phyloP scores from a whole-genome alignment of 2,113 vertebrate species.

The Oceanodroma tethys region DNA sequence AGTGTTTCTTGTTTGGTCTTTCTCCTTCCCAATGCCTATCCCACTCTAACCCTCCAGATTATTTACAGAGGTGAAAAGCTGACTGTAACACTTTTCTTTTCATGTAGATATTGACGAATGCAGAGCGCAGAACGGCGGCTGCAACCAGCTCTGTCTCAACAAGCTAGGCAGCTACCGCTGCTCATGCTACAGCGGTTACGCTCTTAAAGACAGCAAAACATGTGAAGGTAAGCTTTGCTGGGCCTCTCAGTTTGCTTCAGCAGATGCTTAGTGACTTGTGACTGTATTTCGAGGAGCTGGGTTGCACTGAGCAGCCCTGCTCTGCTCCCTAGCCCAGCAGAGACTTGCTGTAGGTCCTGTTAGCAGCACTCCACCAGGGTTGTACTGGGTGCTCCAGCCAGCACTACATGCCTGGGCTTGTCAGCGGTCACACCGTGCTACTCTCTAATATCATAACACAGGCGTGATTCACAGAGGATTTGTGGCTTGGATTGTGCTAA shows the following conservation, averaged over 20 bases:
- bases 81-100: not conserved
- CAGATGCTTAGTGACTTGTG: not conserved
- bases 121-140: constrained; percentile 77
- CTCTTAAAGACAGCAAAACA: constrained; percentile 69
- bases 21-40: not conserved
- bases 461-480: constrained; percentile 25
- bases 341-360: not conserved
- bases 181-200: constrained; percentile 84
- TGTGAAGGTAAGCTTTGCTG: constrained; percentile 81
- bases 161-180: constrained; percentile 88
- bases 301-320: not conserved
- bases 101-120: constrained; percentile 91
- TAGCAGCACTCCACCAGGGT: not conserved
- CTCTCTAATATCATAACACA: not conserved
- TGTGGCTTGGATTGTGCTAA: constrained; percentile 23
- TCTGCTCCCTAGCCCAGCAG: not conserved
- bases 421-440: not conserved
- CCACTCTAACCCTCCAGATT: not conserved
- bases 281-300: not conserved
- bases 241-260: not conserved
- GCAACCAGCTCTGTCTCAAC: constrained; percentile 89
- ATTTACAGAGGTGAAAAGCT: not conserved
- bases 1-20: not conserved
- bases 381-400: not conserved
- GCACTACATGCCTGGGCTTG: constrained; percentile 37